phyloP scores from a whole-genome alignment of 1,140 invertebrate species.

The Pseudachorutes palmiensis region DNA sequence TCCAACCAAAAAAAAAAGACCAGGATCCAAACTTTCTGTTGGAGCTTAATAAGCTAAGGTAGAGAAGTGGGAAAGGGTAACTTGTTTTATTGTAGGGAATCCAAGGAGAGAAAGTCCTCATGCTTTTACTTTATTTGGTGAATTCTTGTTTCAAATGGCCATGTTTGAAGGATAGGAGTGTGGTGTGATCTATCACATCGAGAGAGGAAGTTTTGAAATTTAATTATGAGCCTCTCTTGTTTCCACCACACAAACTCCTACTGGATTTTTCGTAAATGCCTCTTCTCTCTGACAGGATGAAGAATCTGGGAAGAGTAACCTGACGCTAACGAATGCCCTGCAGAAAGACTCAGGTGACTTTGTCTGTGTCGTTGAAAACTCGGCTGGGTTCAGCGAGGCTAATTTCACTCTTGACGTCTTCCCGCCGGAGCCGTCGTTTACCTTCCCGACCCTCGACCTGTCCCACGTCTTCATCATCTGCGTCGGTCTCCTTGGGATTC shows the following conservation, averaged over 20 bases:
- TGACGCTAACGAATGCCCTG: constrained; percentile 77
- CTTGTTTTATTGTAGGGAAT: too few species aligned
- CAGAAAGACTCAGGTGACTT: constrained; percentile 82
- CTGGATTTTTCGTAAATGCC: background rate
- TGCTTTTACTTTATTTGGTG: too few species aligned
- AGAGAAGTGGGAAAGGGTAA: too few species aligned
- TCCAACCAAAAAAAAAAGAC: too few species aligned
- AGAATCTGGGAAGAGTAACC: constrained; percentile 50
- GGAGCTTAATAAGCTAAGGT: too few species aligned
- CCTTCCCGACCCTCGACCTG: constrained; percentile 52
- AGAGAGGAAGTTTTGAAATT: constrained; percentile 7
- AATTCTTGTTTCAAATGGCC: too few species aligned
- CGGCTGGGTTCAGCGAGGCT: constrained; percentile 80
- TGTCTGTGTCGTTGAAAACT: constrained; percentile 82
- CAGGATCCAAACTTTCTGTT: too few species aligned
- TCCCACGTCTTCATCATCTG: constrained; percentile 74
- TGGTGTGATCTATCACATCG: background rate
- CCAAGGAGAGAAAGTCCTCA: too few species aligned
- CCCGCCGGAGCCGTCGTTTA: constrained; percentile 62
- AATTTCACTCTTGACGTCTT: constrained; percentile 80
- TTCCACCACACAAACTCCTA: too few species aligned
- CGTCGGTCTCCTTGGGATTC: constrained; percentile 67
- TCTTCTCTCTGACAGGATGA: constrained; percentile 14
- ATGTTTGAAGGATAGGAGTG: too few species aligned
- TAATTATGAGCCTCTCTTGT: constrained; percentile 14